A percentile compares a stretch with the other conserved stretches of the same genome.
phyloP scores from a whole-genome alignment of 2,113 vertebrate genomes.

The Herpetotheres cachinnans region DNA sequence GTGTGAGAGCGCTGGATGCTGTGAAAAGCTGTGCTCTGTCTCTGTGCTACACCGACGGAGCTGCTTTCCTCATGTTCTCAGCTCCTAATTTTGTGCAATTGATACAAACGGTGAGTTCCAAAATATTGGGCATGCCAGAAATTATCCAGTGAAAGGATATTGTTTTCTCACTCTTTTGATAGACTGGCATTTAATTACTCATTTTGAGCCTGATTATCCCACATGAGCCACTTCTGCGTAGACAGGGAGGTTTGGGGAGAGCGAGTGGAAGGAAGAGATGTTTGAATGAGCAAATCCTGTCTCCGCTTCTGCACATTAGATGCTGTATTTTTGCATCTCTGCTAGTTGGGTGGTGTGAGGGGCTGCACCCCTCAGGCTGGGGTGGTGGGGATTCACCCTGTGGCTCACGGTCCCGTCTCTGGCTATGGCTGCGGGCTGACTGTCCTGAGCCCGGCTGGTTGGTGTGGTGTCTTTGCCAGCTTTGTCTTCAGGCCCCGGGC shows the following conservation, averaged over 20 bases:
- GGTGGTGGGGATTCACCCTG: fast-evolving
- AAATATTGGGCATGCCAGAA: not conserved
- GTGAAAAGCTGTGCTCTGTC: not conserved
- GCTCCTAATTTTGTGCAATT: not conserved
- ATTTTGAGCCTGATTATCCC: not conserved
- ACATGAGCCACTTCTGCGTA: fast-evolving
- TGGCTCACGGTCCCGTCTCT: fast-evolving
- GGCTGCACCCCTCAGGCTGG: fast-evolving
- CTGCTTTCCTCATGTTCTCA: not conserved
- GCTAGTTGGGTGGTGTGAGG: not conserved
- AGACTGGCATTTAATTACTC: not conserved
- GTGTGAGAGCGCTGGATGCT: not conserved
- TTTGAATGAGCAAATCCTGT: not conserved
- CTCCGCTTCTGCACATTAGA: fast-evolving
- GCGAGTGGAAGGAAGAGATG: fast-evolving
- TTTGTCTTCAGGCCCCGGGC: fast-evolving
- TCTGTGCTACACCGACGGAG: not conserved
- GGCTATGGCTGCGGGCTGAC: not conserved
- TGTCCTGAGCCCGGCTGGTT: not conserved
- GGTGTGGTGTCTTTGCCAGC: not conserved
- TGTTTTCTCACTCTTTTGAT: not conserved
- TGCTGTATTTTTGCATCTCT: not conserved
- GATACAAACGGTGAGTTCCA: not conserved
- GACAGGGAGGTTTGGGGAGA: not conserved
- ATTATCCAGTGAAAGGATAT: not conserved